Evolutionary conservation across 2,797 vertebrate species (phyloP).

Genomic region (Rhabdomys pumilio): DNA sequence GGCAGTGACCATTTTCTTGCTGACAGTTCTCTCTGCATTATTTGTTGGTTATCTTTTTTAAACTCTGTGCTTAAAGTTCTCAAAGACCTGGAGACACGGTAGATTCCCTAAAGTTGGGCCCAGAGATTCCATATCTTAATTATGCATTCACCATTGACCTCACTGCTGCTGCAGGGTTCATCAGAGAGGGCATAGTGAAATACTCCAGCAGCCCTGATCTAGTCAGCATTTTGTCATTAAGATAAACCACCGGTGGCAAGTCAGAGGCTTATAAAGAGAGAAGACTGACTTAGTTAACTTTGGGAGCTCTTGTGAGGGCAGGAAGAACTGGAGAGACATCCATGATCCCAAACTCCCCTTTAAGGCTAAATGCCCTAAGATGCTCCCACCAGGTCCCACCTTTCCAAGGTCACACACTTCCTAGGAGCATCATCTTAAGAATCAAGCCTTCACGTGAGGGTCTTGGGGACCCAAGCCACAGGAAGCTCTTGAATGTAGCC

Average conservation of each 20-base stretch:
- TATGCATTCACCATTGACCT: not conserved
- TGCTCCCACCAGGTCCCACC: no score
- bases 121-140: not conserved
- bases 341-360: not conserved
- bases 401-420: not conserved
- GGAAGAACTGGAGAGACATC: not conserved
- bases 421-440: not conserved
- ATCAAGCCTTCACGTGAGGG: not conserved
- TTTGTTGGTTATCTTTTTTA: not conserved
- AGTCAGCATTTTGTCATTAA: not conserved
- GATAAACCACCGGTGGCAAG: not conserved
- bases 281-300: not conserved
- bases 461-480: not conserved
- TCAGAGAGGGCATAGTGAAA: not conserved
- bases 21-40: not conserved
- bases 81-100: not conserved
- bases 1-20: not conserved
- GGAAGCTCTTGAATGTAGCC: not conserved
- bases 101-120: not conserved
- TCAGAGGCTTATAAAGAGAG: not conserved
- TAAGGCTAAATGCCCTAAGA: not conserved
- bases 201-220: not conserved
- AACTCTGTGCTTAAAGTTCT: not conserved
- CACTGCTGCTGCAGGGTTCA: not conserved
- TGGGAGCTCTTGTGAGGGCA: not conserved